Evolutionary conservation across 2,888 invertebrate species (phyloP).

Genomic region (Branchellion lobata): DNA sequence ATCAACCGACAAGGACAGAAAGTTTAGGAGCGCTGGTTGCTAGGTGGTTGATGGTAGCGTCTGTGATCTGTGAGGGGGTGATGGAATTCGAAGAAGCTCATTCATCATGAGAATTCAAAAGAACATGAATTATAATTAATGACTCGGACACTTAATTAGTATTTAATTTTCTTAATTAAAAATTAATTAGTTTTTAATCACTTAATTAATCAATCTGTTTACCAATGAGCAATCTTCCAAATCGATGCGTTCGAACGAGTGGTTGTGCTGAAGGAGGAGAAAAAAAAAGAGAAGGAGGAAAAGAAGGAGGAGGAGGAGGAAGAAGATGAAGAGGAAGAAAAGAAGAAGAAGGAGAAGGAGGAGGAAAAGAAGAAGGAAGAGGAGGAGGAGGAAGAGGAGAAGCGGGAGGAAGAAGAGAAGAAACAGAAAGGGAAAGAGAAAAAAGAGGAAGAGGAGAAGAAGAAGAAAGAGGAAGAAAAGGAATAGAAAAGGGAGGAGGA

Average conservation of each 20-base stretch:
- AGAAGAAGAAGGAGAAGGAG: not conserved
- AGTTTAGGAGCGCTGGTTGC: constrained; percentile 92
- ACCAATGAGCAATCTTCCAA: constrained; percentile 89
- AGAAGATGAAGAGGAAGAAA: not conserved
- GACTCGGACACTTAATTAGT: too few species aligned
- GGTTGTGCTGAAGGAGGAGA: constrained; percentile 85
- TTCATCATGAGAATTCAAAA: too few species aligned
- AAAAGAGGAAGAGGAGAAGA: not conserved
- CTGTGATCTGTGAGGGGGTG: constrained; percentile 72
- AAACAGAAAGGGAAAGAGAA: not conserved
- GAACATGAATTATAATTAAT: too few species aligned
- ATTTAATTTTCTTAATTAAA: too few species aligned
- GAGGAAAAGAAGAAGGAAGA: not conserved
- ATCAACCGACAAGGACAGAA: constrained; percentile 79
- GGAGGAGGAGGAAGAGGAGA: not conserved
- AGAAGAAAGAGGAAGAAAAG: too few species aligned
- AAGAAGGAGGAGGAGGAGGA: not conserved
- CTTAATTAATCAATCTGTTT: constrained; percentile 43
- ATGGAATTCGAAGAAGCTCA: not conserved
- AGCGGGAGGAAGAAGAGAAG: not conserved
- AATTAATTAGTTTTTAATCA: too few species aligned
- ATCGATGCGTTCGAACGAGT: constrained; percentile 92
- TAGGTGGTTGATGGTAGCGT: constrained; percentile 85
- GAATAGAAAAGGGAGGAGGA: too few species aligned
- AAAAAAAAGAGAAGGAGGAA: not conserved